phyloP scores from a whole-genome alignment of 23 tunicate genomes.

The Halocynthia roretzi region DNA sequence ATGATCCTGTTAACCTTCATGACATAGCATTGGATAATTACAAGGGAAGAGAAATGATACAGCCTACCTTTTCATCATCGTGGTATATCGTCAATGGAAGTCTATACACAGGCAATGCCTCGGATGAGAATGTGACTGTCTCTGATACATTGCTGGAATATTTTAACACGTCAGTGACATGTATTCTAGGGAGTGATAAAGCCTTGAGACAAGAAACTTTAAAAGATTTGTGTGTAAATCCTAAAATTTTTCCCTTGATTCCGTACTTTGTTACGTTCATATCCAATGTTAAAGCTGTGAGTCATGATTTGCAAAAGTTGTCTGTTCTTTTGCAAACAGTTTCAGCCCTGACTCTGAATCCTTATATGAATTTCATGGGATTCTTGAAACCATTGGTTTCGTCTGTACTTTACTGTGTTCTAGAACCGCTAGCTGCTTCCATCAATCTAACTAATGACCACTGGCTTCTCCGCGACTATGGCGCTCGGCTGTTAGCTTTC shows the following conservation, averaged over 20 bases:
- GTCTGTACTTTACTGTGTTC: slow-evolving; percentile 64
- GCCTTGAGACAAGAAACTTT: slow-evolving; percentile 32
- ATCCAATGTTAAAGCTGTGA: slow-evolving; percentile 42
- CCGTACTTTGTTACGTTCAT: slow-evolving; percentile 50
- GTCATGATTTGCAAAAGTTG: slow-evolving; percentile 68
- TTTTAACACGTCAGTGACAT: slow-evolving; percentile 43
- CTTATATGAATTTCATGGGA: slow-evolving; percentile 14
- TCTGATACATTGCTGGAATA: slow-evolving; percentile 14
- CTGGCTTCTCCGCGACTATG: slow-evolving; percentile 77
- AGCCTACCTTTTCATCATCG: neutral
- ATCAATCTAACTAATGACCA: slow-evolving; percentile 82
- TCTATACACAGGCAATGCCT: neutral
- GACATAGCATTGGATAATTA: neutral
- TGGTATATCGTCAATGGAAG: slow-evolving; percentile 13
- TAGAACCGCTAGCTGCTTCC: slow-evolving; percentile 79
- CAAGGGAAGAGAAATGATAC: neutral
- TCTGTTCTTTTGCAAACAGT: slow-evolving; percentile 37
- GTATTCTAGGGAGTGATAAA: slow-evolving; percentile 45
- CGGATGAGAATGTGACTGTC: neutral
- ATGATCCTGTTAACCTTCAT: neutral
- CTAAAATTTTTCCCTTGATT: slow-evolving; percentile 38
- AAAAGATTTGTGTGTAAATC: slow-evolving; percentile 39
- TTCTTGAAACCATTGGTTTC: slow-evolving; percentile 45
- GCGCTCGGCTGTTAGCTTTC: slow-evolving; percentile 39
- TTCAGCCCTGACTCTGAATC: slow-evolving; percentile 40